Percentiles rank a stretch among this genome's conserved stretches.
phyloP scores from a whole-genome alignment of 2,888 invertebrate genomes.

The Neoascia interrupta region DNA sequence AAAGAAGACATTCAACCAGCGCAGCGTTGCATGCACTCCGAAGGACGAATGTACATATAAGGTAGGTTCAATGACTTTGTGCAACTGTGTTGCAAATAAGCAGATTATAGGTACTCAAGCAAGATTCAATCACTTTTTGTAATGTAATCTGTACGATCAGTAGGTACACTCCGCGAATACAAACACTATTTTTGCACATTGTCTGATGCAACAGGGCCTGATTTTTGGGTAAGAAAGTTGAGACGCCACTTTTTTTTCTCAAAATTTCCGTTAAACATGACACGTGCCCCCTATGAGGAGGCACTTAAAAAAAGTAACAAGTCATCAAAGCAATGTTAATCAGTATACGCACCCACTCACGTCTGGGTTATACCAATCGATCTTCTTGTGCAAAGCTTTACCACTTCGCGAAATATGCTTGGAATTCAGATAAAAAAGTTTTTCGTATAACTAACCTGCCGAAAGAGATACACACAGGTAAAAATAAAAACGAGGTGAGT shows the following conservation, averaged over 20 bases:
- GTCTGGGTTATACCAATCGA: conserved; percentile 15
- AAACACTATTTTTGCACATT: background rate
- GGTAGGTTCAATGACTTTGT: background rate
- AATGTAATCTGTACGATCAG: too few species aligned
- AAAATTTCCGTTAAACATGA: too few species aligned
- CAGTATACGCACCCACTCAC: background rate
- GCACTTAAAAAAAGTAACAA: background rate
- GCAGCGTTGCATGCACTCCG: conserved; percentile 3
- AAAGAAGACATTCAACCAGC: background rate
- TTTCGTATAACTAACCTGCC: background rate
- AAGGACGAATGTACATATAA: background rate
- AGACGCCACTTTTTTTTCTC: too few species aligned
- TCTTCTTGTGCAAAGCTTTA: conserved; percentile 19
- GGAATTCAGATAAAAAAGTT: background rate
- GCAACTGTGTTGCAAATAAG: too few species aligned
- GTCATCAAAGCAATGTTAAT: conserved; percentile 2
- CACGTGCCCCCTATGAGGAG: too few species aligned
- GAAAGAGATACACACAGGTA: background rate
- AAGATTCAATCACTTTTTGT: too few species aligned
- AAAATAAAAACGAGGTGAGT: background rate
- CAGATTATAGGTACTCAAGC: too few species aligned
- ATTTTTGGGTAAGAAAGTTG: conserved; percentile 7
- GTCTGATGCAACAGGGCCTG: conserved; percentile 45
- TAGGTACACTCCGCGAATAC: too few species aligned
- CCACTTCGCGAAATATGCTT: conserved; percentile 1